phyloP scores from a whole-genome alignment of 1,140 invertebrate species.

The Andrena cerasifolii region DNA sequence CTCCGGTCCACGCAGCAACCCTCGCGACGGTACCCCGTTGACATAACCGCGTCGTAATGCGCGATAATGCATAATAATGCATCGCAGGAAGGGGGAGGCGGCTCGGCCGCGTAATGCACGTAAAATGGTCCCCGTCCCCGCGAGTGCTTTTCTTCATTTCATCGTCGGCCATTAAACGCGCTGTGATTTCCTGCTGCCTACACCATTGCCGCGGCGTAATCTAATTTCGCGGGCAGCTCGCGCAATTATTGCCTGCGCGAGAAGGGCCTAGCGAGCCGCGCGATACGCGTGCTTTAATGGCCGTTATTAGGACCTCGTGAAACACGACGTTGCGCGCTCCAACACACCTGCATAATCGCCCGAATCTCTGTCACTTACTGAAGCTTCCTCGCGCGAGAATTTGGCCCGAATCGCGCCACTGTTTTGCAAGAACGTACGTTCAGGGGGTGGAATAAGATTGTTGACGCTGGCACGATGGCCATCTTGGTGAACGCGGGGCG shows the following conservation, averaged over 20 bases:
- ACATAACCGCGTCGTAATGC: slow-evolving; percentile 57
- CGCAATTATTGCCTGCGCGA: slow-evolving; percentile 53
- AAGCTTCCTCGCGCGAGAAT: too few relatives aligned
- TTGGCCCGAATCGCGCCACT: too few relatives aligned
- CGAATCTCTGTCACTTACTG: too few relatives aligned
- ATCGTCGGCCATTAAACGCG: slow-evolving; percentile 53
- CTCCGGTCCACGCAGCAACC: slow-evolving; percentile 43
- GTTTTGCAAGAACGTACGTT: too few relatives aligned
- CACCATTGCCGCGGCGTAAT: slow-evolving; percentile 47
- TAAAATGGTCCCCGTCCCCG: slow-evolving; percentile 50
- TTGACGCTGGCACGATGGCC: too few relatives aligned
- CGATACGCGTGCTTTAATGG: slow-evolving; percentile 41
- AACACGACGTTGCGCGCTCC: slow-evolving; percentile 1
- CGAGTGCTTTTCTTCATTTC: slow-evolving; percentile 62
- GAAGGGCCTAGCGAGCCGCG: slow-evolving; percentile 22
- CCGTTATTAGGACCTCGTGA: slow-evolving; percentile 28
- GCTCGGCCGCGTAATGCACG: slow-evolving; percentile 57
- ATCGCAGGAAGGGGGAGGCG: slow-evolving; percentile 39
- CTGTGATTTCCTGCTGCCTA: slow-evolving; percentile 52
- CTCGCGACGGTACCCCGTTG: slow-evolving; percentile 29
- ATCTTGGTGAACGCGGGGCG: too few relatives aligned
- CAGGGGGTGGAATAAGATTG: too few relatives aligned
- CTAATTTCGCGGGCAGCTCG: slow-evolving; percentile 47
- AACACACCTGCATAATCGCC: slow-evolving; percentile 3
- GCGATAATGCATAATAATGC: slow-evolving; percentile 66